Conservation (phyloP, 2,888 invertebrate species). For the Raillietiella orientalis region DNA sequence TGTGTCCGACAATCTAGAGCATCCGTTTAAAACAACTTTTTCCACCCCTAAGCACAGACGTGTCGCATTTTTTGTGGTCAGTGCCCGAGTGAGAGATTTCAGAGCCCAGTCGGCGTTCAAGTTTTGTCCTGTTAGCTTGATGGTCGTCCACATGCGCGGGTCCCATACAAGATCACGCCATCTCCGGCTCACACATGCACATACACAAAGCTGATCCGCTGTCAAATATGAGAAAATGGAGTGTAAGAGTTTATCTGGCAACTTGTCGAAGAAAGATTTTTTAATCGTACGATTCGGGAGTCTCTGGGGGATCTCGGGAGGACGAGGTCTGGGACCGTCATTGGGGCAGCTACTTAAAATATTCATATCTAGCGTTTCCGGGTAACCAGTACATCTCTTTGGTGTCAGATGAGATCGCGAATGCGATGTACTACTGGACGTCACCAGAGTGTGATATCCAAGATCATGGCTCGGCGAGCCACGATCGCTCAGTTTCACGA, state of each 20-base stretch:
- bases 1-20: conserved; percentile 35
- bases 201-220: conserved; percentile 32
- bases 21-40: conserved; percentile 28
- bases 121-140: conserved; percentile 24
- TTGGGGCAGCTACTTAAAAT: too few relatives aligned
- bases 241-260: conserved; percentile 30
- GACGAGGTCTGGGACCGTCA: too few relatives aligned
- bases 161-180: conserved; percentile 47
- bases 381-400: too few relatives aligned
- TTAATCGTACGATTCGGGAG: too few relatives aligned
- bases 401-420: too few relatives aligned
- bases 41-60: conserved; percentile 16
- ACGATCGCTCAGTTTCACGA: too few relatives aligned
- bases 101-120: conserved; percentile 28
- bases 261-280: conserved; percentile 20
- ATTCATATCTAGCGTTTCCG: too few relatives aligned
- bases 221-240: conserved; percentile 33
- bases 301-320: too few relatives aligned
- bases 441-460: too few relatives aligned
- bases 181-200: conserved; percentile 36
- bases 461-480: too few relatives aligned
- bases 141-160: conserved; percentile 33
- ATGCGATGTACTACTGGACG: too few relatives aligned
- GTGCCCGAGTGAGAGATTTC: conserved; percentile 4
- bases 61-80: neutral